Evolutionary conservation across 2,888 invertebrate species (phyloP), one percentile per base, ranked within the genome.

Genomic region (Heteromurus nitidus): DNA sequence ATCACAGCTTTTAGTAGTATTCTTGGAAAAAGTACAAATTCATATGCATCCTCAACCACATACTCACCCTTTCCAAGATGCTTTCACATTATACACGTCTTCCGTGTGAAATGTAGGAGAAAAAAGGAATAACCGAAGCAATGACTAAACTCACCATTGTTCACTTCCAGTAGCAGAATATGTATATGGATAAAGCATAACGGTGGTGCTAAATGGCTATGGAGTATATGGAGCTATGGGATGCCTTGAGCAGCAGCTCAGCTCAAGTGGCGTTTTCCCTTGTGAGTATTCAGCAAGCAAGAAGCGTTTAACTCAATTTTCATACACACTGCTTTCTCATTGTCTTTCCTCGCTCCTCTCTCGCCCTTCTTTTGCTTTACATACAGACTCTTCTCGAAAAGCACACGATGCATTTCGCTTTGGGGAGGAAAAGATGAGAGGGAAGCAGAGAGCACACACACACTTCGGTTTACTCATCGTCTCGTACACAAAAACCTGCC

Each of bases 241-340:
- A 55, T 60, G 60, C 16, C n/a, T n/a, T 16, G 64, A n/a, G n/a
- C n/a, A n/a, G n/a, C n/a, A 70, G 76, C 55, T 58, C 31, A 68
- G 64, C 62, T 69, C 70, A 60, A 69, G 64, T 64, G 81, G 64
- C 58, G 74, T 76, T 60, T 50, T 82, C 84, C 84, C 84, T 70
- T 74, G 82, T 79, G 84, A 84, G 82, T 79, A 73, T 80, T 82
- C 82, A 76, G 81, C 82, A 75, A 70, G 79, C 70, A 64, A 65
- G 81, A 82, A 85, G 75, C 86, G 85, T 86, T 85, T 86, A 86
- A 86, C 86, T 86, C 86, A 85, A 86, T 86, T 86, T 86, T 83
- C 85, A 85, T 84, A 84, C 83, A 79, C 69, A 53, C 77, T 72
- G 60, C 68, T 76, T 36, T 50, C 67, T 72, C 70, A 70, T 79